Conservation (phyloP, 2,888 invertebrate species). For the Ectropis crepuscularia region DNA sequence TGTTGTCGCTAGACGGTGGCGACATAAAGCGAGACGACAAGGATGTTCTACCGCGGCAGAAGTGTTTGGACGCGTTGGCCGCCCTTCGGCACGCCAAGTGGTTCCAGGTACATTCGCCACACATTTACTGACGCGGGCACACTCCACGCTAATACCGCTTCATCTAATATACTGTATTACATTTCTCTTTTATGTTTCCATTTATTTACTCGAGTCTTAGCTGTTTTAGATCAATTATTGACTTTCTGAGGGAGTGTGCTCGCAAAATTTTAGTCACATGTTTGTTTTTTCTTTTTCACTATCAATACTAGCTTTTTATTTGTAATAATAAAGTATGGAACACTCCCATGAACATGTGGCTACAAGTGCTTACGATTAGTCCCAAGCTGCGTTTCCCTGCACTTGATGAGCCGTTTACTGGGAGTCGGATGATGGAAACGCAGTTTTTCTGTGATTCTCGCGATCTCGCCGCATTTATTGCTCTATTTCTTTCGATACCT, state of each 20-base stretch:
- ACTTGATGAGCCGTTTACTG: conserved; percentile 66
- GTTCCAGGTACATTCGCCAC: conserved; percentile 96
- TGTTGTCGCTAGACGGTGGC: conserved; percentile 85
- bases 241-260: conserved; percentile 70
- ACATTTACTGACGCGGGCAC: conserved; percentile 74
- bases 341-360: conserved; percentile 81
- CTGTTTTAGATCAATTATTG: no score
- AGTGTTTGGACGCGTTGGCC: conserved; percentile 99
- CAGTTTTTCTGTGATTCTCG: conserved; percentile 58
- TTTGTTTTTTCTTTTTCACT: conserved; percentile 64
- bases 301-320: conserved; percentile 51
- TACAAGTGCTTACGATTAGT: conserved; percentile 68
- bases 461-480: conserved; percentile 56
- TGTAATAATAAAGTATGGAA: conserved; percentile 44
- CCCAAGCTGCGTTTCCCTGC: conserved; percentile 75
- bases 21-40: conserved; percentile 90
- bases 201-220: no score
- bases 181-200: neutral
- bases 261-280: conserved; percentile 81
- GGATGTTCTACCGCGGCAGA: conserved; percentile 99
- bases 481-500: conserved; percentile 49
- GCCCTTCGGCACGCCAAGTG: conserved; percentile 99
- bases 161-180: neutral
- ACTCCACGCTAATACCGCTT: conserved; percentile 55
- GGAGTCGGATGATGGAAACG: conserved; percentile 64